Percentiles rank a stretch among this genome's conserved stretches.
phyloP scores from a whole-genome alignment of 2,113 vertebrate species.

The Uria lomvia region DNA sequence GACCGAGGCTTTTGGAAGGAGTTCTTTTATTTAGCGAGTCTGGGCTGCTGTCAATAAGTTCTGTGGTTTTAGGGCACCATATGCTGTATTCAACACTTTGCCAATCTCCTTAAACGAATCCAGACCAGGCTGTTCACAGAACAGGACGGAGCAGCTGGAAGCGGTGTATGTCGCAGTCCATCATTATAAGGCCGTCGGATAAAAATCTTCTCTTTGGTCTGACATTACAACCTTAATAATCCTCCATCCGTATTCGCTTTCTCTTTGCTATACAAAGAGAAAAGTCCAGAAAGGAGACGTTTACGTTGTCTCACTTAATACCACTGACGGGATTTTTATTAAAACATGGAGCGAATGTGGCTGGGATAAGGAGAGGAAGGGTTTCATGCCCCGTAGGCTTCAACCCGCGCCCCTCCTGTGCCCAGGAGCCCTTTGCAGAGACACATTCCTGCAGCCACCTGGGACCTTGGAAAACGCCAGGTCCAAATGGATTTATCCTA shows the following conservation, averaged over 20 bases:
- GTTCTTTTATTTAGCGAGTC: conserved; percentile 30
- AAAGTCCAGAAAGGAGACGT: background rate
- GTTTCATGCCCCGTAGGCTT: background rate
- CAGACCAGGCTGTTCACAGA: conserved; percentile 24
- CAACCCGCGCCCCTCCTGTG: background rate
- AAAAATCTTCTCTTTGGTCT: conserved; percentile 16
- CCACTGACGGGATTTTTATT: background rate
- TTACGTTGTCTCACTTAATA: background rate
- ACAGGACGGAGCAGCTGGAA: conserved; percentile 51
- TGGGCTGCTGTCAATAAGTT: conserved; percentile 61
- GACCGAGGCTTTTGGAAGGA: background rate
- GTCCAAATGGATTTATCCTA: background rate
- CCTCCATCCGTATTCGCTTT: background rate
- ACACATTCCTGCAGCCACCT: background rate
- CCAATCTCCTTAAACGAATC: conserved; percentile 37
- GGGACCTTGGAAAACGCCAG: background rate
- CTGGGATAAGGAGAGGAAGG: background rate
- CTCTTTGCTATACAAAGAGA: background rate
- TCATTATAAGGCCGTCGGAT: background rate
- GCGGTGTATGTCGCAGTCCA: background rate
- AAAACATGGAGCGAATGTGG: background rate
- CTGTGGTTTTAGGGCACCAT: conserved; percentile 65
- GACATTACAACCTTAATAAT: background rate
- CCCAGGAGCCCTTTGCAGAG: background rate
- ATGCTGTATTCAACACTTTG: conserved; percentile 65